These are phyloP conservation scores for Ctenicera cuprea DNA, from an alignment of 2,888 invertebrate genomes.

Conservation along the genomic window DNA sequence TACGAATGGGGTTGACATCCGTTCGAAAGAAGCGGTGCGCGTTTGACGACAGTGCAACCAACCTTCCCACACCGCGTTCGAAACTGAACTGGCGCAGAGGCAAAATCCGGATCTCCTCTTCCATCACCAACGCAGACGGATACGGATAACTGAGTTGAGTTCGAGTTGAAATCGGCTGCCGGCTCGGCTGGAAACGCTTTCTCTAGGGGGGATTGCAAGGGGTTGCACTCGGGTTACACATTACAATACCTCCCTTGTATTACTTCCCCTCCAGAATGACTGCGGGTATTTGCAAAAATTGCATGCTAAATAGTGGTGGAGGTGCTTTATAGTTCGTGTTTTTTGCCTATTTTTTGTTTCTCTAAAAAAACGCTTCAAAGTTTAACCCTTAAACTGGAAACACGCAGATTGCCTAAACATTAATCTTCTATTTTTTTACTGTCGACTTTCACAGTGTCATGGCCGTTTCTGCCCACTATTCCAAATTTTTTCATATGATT, in stretches of 20 bases:
- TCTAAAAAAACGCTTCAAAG: not conserved
- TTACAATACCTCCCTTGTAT: constrained; percentile 64
- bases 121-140: constrained; percentile 56
- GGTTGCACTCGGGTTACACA: constrained; percentile 65
- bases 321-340: not conserved
- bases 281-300: constrained; percentile 48
- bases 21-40: constrained; percentile 47
- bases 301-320: constrained; percentile 20
- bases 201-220: constrained; percentile 63
- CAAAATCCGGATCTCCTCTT: constrained; percentile 54
- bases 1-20: constrained; percentile 43
- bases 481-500: too few relatives aligned
- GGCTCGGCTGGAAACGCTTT: constrained; percentile 63
- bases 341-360: not conserved
- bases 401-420: constrained; percentile 16
- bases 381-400: not conserved
- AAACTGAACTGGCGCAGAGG: constrained; percentile 63
- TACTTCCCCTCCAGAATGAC: constrained; percentile 47
- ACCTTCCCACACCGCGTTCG: constrained; percentile 54
- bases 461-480: too few relatives aligned
- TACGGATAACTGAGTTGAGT: constrained; percentile 55
- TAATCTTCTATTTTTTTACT: constrained; percentile 9
- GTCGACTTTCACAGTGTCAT: too few relatives aligned
- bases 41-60: constrained; percentile 21
- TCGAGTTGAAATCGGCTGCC: constrained; percentile 63